These are phyloP conservation scores for Chloroceryle inda DNA, from an alignment of 2,797 vertebrate species.

Conservation along the genomic window DNA sequence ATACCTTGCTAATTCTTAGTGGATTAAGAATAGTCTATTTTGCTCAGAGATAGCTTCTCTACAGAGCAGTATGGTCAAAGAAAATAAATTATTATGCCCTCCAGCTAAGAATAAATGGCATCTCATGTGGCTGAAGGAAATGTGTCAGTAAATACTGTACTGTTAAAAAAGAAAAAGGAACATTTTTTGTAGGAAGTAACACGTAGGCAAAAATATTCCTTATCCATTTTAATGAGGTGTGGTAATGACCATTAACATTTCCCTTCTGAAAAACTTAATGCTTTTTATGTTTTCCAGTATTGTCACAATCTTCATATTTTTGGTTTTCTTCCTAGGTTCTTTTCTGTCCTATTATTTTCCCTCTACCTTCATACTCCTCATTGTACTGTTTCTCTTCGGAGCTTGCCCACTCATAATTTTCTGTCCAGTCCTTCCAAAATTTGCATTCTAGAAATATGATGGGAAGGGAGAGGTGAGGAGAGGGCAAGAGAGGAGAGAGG, in stretches of 20 bases:
- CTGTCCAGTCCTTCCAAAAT: background rate
- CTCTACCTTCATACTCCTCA: background rate
- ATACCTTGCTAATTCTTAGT: background rate
- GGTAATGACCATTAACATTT: background rate
- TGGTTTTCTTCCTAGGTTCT: background rate
- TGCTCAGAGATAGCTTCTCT: background rate
- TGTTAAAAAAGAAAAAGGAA: background rate
- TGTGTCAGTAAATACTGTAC: background rate
- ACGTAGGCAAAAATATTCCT: background rate
- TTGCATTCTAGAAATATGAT: background rate
- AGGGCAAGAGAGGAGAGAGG: background rate
- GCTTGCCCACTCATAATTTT: background rate
- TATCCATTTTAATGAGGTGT: background rate
- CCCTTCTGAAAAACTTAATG: background rate
- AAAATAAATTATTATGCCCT: conserved; percentile 3
- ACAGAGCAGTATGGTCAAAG: background rate
- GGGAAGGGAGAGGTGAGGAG: background rate
- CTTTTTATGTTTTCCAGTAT: background rate
- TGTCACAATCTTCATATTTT: background rate
- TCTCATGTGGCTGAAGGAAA: background rate
- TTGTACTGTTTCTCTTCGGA: background rate
- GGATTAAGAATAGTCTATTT: background rate
- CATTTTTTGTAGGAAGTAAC: background rate
- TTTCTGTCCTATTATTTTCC: background rate
- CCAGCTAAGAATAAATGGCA: background rate